These are phyloP conservation scores for Oryzias javanicus DNA, from an alignment of 2,113 vertebrate genomes.

Conservation along the genomic window DNA sequence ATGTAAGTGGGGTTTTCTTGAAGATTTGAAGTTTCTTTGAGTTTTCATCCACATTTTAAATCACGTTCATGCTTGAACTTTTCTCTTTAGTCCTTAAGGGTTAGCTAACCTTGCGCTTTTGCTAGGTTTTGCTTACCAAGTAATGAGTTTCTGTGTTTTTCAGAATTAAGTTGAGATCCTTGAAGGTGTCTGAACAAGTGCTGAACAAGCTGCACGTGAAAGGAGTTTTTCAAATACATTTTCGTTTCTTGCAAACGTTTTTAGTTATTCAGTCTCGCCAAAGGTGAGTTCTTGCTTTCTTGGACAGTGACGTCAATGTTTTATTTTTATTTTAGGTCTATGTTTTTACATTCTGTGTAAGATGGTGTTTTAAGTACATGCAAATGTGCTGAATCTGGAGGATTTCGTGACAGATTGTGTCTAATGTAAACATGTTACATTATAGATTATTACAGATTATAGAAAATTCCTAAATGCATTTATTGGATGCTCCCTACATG, in stretches of 20 bases:
- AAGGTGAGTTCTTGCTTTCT: too few relatives aligned
- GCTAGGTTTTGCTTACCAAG: slow-evolving; percentile 18
- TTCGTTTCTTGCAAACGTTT: too few relatives aligned
- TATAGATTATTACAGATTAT: not conserved
- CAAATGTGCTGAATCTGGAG: too few relatives aligned
- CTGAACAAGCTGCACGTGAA: too few relatives aligned
- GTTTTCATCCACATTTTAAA: not conserved
- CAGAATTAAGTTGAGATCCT: too few relatives aligned
- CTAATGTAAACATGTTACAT: not conserved
- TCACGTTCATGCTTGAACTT: not conserved
- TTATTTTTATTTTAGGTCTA: not conserved
- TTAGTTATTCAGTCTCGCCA: too few relatives aligned
- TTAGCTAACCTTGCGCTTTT: slow-evolving; percentile 22
- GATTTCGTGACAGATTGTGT: too few relatives aligned
- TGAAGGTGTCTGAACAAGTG: too few relatives aligned
- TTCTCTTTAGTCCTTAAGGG: not conserved
- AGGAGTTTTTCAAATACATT: too few relatives aligned
- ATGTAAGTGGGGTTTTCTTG: slow-evolving; percentile 2
- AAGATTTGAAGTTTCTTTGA: not conserved
- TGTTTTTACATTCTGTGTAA: slow-evolving; percentile 5
- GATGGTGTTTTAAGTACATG: not conserved
- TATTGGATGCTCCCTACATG: not conserved
- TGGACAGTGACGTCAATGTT: not conserved
- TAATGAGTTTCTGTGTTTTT: not conserved
- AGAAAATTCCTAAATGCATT: not conserved